Base-by-base conservation (phyloP, 53 echinoderm and acorn worm species). In the Glandiceps talaboti region DNA sequence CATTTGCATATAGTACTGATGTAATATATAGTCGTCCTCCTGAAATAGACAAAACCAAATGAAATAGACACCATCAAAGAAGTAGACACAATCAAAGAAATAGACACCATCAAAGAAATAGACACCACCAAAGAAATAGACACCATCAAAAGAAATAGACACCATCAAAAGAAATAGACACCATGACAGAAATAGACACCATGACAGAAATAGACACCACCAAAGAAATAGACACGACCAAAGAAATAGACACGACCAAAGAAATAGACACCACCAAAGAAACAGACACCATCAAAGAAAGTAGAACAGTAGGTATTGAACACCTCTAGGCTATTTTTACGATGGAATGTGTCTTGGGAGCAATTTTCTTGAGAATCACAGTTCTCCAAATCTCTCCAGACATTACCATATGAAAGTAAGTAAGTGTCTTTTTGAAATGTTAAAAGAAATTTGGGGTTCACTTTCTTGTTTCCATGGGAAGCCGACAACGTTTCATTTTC, bases 21-120 rank as follows among this genome's bases (percentile, higher is more conserved):
- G 94, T 77, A 94, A 82, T 6, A 94, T 80, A 77, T 88, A 94
- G 14, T 94, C 94, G 84, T 94, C 94, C 83, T 94, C 94, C 94
- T 94, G 32, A 29, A 77, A 64, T 45, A 30, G 72, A 29, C 64
- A 45, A 45, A 45, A 45, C 64, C 64, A 6, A 45, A 45, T 45
- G 64, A 45, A 45, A 45, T 45, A 20, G 64, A 45, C 64, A n/a
- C n/a, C n/a, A 45, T 45, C 64, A 45, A 45, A 81, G 45, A 30
- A 28, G 29, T 73, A 28, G 10, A 32, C 26, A 27, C n/a, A 82
- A 73, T 25, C 28, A 33, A 25, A 25, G n/a, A 76, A 30, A 73
- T 29, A 73, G 0, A 73, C 0, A 73, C n/a, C 1, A 79, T 31
- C 26, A 29, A 1, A 28, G 30, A 30, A 29, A 74, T 74, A 14